phyloP scores from a whole-genome alignment of 1,140 invertebrate species.

The Trinorchestia longiramus region DNA sequence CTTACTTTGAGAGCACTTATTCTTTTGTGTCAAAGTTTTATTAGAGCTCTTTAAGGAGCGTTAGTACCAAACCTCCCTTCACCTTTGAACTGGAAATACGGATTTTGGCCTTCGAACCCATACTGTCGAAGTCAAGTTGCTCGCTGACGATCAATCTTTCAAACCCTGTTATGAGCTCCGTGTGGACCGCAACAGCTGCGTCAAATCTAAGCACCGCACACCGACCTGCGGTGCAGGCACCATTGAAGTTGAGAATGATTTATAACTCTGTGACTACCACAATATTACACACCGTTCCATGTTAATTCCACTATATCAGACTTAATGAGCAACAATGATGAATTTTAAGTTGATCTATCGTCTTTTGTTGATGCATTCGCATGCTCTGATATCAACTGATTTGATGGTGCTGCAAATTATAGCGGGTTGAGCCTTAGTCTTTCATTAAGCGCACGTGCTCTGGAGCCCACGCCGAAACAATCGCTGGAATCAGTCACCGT shows the following conservation, averaged over 20 bases:
- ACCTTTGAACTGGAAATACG: conserved; percentile 6
- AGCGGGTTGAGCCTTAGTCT: background rate
- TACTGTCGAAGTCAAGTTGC: background rate
- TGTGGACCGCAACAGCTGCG: background rate
- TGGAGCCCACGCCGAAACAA: background rate
- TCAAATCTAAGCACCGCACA: background rate
- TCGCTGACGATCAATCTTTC: background rate
- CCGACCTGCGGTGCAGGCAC: background rate
- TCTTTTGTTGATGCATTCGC: background rate
- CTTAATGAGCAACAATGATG: background rate
- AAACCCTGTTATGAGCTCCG: background rate
- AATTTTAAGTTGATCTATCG: background rate
- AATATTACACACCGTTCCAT: background rate
- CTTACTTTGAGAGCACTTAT: background rate
- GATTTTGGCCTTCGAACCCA: background rate
- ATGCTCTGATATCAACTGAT: background rate
- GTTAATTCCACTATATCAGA: background rate
- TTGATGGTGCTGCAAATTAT: background rate
- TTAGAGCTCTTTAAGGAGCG: background rate
- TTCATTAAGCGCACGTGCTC: background rate
- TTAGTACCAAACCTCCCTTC: background rate
- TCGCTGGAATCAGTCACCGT: background rate
- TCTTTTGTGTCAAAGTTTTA: conserved; percentile 22
- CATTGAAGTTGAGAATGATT: background rate
- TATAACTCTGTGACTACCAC: background rate